These are phyloP conservation scores for Trichomalopsis sarcophagae DNA, from an alignment of 1,140 invertebrate species.

Conservation along the genomic window DNA sequence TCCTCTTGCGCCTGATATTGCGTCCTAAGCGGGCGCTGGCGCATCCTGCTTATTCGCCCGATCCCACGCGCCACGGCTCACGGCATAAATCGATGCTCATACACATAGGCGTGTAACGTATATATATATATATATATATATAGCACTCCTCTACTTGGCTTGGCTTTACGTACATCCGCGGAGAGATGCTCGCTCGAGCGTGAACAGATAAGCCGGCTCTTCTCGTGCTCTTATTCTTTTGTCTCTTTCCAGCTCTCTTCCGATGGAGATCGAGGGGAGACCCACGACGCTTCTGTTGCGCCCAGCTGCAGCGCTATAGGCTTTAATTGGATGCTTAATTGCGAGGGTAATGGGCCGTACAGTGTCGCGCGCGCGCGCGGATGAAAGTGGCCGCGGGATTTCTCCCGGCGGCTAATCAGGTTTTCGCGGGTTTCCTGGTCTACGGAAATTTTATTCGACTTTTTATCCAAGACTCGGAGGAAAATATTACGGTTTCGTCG, in stretches of 20 bases:
- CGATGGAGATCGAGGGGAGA: neutral
- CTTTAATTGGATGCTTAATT: conserved; percentile 45
- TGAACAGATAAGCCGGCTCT: conserved; percentile 32
- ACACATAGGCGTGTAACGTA: neutral
- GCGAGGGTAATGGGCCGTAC: conserved; percentile 16
- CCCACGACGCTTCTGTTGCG: neutral
- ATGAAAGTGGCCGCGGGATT: neutral
- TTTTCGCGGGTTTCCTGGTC: neutral
- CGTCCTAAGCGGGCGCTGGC: neutral
- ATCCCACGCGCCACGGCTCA: neutral
- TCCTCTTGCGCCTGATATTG: conserved; percentile 14
- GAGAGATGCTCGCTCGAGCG: conserved; percentile 3
- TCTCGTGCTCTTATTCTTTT: conserved; percentile 13
- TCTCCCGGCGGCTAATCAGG: neutral
- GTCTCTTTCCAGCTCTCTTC: neutral
- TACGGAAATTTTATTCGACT: no score
- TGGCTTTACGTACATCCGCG: neutral
- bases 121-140: neutral
- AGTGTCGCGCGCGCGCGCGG: neutral
- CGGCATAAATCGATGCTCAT: conserved; percentile 28
- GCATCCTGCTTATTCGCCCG: conserved; percentile 25
- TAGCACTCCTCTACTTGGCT: neutral
- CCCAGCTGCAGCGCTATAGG: neutral
- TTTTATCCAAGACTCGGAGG: no score
- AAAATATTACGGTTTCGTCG: no score